Evolutionary conservation across 2,797 vertebrate species (phyloP).

Genomic region (Eleutherodactylus coqui): DNA sequence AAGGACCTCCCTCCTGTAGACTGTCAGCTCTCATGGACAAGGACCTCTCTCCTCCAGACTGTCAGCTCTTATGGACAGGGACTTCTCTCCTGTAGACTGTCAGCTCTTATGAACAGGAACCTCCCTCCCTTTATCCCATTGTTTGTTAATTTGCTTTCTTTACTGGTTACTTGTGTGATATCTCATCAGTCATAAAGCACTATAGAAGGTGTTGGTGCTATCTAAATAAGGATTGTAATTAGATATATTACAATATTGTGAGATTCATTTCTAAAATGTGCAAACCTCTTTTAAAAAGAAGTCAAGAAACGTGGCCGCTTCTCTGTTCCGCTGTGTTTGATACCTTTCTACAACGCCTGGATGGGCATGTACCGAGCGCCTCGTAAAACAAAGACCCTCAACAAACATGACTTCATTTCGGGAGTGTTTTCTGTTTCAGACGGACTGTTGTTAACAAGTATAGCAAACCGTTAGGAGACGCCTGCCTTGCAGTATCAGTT

Average conservation of each 20-base stretch:
- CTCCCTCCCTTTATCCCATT: neutral
- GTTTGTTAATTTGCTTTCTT: neutral
- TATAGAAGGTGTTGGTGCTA: neutral
- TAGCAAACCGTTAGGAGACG: conserved; percentile 72
- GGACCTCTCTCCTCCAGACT: neutral
- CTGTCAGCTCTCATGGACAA: neutral
- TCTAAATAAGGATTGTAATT: neutral
- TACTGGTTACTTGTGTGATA: neutral
- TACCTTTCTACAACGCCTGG: neutral
- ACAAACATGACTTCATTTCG: conserved; percentile 61
- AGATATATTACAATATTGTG: neutral
- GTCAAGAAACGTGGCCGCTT: neutral
- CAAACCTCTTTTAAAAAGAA: neutral
- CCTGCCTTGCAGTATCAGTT: conserved; percentile 80
- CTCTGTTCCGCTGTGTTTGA: neutral
- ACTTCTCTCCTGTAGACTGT: neutral
- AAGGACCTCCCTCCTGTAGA: neutral
- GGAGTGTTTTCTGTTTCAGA: conserved; percentile 72
- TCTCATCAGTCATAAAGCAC: neutral
- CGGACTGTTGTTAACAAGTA: conserved; percentile 76
- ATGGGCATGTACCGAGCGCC: neutral
- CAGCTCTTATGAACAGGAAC: neutral
- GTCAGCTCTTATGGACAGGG: neutral
- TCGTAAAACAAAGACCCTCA: conserved; percentile 38
- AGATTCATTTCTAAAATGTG: neutral